Percentiles rank a stretch among this genome's conserved stretches.
Evolutionary conservation across 2,113 vertebrate species (phyloP).

Genomic region (Lichenostomus cassidix): DNA sequence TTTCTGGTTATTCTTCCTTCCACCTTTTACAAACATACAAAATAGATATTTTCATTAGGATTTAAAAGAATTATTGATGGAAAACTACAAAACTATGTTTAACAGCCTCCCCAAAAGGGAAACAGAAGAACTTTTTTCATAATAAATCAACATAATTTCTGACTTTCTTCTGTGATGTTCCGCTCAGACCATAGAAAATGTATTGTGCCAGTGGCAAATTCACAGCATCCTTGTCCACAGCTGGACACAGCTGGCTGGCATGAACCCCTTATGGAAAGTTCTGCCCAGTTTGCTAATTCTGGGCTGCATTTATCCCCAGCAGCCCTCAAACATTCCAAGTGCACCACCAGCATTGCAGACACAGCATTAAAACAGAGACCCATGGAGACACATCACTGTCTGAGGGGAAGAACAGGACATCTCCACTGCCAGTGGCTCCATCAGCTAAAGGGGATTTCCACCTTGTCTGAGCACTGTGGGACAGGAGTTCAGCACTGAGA

Average conservation of each 20-base stretch:
- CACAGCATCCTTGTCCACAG: background rate
- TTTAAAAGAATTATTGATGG: background rate
- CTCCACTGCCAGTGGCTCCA: background rate
- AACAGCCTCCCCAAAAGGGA: background rate
- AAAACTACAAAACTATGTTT: background rate
- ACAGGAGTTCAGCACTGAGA: background rate
- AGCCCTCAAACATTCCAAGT: rapidly evolving
- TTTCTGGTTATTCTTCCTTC: background rate
- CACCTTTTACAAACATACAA: background rate
- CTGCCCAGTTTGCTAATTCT: too few relatives aligned
- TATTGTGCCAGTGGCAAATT: background rate
- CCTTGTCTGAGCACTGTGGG: background rate
- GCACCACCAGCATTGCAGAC: background rate
- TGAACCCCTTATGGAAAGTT: rapidly evolving
- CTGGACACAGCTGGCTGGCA: rapidly evolving
- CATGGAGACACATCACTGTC: rapidly evolving
- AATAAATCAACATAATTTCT: background rate
- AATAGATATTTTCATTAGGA: rapidly evolving
- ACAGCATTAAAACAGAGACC: background rate
- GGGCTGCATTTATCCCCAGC: background rate
- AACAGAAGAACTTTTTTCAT: background rate
- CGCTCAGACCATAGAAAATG: background rate
- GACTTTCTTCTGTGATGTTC: rapidly evolving
- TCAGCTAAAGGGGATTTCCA: background rate
- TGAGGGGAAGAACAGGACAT: background rate